phyloP scores from a whole-genome alignment of 2,113 vertebrate species.

The Morphnarchus princeps region DNA sequence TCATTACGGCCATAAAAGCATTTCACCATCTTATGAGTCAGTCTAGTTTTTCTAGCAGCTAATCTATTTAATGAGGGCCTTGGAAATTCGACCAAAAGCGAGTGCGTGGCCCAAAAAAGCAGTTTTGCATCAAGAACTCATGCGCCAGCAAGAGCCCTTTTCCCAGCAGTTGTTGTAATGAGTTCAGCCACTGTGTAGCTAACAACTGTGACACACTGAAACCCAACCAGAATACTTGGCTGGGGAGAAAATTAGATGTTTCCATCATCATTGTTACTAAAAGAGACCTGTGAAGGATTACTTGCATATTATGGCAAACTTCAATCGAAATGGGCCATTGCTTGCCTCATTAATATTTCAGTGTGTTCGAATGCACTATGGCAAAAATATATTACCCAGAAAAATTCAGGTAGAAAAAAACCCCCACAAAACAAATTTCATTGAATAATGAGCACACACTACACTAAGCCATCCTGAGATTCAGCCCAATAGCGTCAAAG shows the following conservation, averaged over 20 bases:
- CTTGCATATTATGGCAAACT: not conserved
- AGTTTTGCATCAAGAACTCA: not conserved
- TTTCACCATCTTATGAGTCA: not conserved
- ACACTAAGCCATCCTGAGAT: not conserved
- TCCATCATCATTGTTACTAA: not conserved
- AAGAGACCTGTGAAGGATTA: constrained; percentile 5
- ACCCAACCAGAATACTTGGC: not conserved
- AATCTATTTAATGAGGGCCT: not conserved
- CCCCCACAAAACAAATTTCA: not conserved
- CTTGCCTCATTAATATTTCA: constrained; percentile 42
- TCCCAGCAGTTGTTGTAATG: not conserved
- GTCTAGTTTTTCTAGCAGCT: not conserved
- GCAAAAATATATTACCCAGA: not conserved
- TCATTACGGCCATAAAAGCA: not conserved
- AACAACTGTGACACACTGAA: not conserved
- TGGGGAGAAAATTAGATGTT: not conserved
- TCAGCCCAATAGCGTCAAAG: constrained; percentile 9
- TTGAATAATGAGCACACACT: not conserved
- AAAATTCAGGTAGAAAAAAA: constrained; percentile 19
- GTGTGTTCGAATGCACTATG: not conserved
- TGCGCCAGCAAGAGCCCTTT: not conserved
- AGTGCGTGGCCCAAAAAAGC: not conserved
- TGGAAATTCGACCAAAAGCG: not conserved
- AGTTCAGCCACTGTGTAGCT: not conserved
- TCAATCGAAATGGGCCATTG: constrained; percentile 26